phyloP scores from a whole-genome alignment of 37 sponge, comb jelly and placozoan genomes.

The Amphimedon queenslandica region DNA sequence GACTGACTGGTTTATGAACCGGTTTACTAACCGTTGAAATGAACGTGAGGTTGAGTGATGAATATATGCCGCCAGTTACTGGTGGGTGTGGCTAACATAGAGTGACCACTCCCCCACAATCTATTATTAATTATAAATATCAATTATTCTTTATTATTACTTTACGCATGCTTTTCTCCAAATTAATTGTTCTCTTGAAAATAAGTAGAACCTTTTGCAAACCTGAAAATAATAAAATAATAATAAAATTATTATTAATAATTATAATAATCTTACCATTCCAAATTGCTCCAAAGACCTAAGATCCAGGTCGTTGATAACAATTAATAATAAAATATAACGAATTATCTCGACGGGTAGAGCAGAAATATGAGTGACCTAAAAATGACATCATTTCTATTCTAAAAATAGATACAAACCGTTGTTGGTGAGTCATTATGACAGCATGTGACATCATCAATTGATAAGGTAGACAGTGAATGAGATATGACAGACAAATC shows the following conservation, averaged over 20 bases:
- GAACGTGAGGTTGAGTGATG: constrained; percentile 58
- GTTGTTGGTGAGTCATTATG: no score
- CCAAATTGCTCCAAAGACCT: constrained; percentile 59
- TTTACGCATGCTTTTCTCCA: constrained; percentile 63
- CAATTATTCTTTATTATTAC: no score
- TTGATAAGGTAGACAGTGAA: no score
- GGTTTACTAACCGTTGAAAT: constrained; percentile 73
- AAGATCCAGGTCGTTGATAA: constrained; percentile 63
- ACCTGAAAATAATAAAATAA: constrained; percentile 27
- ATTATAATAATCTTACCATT: constrained; percentile 30
- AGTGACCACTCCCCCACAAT: constrained; percentile 50
- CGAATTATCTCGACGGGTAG: constrained; percentile 62
- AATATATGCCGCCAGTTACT: constrained; percentile 64
- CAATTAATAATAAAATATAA: constrained; percentile 61
- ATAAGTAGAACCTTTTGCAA: constrained; percentile 69
- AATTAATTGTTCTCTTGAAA: constrained; percentile 58
- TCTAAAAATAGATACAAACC: no score
- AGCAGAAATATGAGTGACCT: constrained; percentile 68
- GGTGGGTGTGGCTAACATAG: not conserved
- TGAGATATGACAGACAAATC: no score
- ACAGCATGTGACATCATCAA: no score
- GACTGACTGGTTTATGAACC: no score
- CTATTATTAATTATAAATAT: no score
- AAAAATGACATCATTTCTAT: not conserved
- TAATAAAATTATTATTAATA: no score